These are phyloP conservation scores for Amphipyra berbera DNA, from an alignment of 2,888 invertebrate species.

Conservation along the genomic window DNA sequence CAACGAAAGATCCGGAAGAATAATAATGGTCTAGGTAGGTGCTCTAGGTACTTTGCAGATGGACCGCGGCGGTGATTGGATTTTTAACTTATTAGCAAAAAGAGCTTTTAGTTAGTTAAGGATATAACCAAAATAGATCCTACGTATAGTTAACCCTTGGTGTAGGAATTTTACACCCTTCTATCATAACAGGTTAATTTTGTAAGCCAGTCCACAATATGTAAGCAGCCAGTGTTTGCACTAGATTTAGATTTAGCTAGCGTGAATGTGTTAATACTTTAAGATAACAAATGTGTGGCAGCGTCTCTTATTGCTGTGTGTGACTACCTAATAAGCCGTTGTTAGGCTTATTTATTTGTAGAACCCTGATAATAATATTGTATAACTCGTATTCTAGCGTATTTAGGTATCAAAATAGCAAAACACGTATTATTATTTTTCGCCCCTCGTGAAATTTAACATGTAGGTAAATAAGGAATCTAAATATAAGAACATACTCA, in stretches of 20 bases:
- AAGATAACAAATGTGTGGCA: constrained; percentile 59
- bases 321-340: constrained; percentile 31
- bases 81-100: too few species aligned
- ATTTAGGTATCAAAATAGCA: not conserved
- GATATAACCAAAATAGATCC: too few species aligned
- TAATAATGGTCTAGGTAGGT: too few species aligned
- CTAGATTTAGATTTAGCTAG: constrained; percentile 63
- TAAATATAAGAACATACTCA: too few species aligned
- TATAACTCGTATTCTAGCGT: constrained; percentile 8
- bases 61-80: too few species aligned
- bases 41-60: too few species aligned
- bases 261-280: constrained; percentile 64
- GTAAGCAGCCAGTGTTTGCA: constrained; percentile 54
- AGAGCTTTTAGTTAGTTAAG: too few species aligned
- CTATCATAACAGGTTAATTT: constrained; percentile 5
- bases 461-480: too few species aligned
- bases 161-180: not conserved
- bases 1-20: too few species aligned
- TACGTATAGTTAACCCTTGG: not conserved
- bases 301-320: constrained; percentile 39
- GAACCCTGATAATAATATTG: constrained; percentile 27
- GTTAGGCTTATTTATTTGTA: constrained; percentile 40
- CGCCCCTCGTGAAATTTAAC: not conserved
- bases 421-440: not conserved
- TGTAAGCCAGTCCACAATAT: constrained; percentile 11